Evolutionary conservation across 1,140 invertebrate species (phyloP), one percentile per base, ranked within the genome.

Genomic region (Brachionus calyciflorus): DNA sequence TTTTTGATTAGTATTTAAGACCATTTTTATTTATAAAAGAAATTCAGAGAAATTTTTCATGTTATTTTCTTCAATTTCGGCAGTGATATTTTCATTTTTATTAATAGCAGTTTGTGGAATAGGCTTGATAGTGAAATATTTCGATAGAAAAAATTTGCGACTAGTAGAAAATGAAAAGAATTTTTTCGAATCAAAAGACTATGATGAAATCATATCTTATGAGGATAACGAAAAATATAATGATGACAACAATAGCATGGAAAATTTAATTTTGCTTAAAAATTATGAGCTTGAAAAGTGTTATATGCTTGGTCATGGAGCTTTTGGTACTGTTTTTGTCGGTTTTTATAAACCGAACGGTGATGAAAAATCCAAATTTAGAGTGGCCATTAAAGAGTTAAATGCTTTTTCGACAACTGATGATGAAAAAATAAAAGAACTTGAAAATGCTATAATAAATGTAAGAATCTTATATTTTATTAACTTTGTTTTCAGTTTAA

Each of bases 311-410:
- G 76, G 76, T 26, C 14, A 77, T 26, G 76, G 76, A 17, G 76
- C 51, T 19, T 77, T 77, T 77, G 76, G 76, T 28, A 46, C 21
- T 24, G 76, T 77, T 28, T 77, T 49, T 51, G 48, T 40, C 7
- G 76, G 76, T 24, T 63, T 30, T 63, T 77, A 48, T 40, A 46
- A 33, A 30, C 37, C 19, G 17, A 19, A 46, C 3, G 53, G 24
- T 33, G 51, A 28, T 3, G 30, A 60, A 9, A 4, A 30, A 17
- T 3, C 0, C 0, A 55, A 41, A 30, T 1, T 57, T n/a, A 21
- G 26, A 10, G 76, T 77, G 0, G 76, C 76, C 10, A 65, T 77
- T 21, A 77, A 77, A 77, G 57, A 53, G 6, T 40, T 77, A 5
- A 77, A 77, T 41, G 19, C 28, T 4, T 73, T 37, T 41, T 28